phyloP scores from a whole-genome alignment of 2,797 vertebrate species.

The Anas capensis region DNA sequence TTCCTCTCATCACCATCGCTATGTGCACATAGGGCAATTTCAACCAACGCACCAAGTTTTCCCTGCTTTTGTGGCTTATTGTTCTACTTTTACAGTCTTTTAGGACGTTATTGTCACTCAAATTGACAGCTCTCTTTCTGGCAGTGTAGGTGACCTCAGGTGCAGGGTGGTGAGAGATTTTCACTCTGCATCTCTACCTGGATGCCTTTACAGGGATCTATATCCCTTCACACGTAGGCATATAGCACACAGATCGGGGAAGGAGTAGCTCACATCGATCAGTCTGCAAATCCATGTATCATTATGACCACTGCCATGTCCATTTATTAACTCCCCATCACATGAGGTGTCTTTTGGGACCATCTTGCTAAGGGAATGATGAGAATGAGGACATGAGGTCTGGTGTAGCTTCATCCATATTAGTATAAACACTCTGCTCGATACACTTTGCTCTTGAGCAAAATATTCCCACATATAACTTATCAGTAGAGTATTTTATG shows the following conservation, averaged over 20 bases:
- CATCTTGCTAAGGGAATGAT: background rate
- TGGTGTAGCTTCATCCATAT: background rate
- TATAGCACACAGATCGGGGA: background rate
- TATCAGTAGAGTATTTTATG: background rate
- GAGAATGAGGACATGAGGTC: background rate
- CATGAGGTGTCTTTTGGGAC: background rate
- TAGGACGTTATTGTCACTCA: background rate
- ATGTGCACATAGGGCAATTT: background rate
- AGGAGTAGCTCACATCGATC: background rate
- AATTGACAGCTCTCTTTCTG: background rate
- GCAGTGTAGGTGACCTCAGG: background rate
- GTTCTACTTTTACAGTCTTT: background rate
- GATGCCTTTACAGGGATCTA: too few relatives aligned
- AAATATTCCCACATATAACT: rapidly evolving
- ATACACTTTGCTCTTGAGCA: background rate
- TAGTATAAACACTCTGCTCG: background rate
- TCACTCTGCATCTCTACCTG: background rate
- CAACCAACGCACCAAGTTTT: background rate
- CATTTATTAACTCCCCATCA: background rate
- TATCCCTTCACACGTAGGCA: background rate
- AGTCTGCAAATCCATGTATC: background rate
- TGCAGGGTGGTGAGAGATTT: background rate
- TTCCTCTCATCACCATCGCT: background rate
- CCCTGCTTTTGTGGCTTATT: background rate
- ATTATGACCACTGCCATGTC: rapidly evolving